Evolutionary conservation across 2,888 invertebrate species (phyloP).

Genomic region (Phania funesta): DNA sequence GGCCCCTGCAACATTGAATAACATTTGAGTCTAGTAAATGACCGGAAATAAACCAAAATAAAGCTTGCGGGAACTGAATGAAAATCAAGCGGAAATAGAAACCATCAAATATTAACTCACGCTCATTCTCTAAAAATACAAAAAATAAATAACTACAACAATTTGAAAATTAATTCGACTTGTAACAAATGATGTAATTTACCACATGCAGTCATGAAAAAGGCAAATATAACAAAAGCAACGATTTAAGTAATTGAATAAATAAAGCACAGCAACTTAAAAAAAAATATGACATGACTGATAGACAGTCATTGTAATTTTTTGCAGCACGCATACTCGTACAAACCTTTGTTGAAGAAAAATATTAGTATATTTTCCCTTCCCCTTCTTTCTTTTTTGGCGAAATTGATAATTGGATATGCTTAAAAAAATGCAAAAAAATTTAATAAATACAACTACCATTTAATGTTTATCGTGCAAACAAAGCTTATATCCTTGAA

Average conservation of each 20-base stretch:
- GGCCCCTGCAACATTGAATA: slow-evolving; percentile 9
- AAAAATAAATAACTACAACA: not conserved
- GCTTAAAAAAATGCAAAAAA: not conserved
- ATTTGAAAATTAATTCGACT: slow-evolving; percentile 40
- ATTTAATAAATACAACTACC: not conserved
- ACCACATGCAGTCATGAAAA: not conserved
- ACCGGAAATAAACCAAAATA: slow-evolving; percentile 48
- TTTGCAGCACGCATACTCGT: too few species aligned
- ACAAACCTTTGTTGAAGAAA: not conserved
- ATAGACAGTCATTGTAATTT: not conserved
- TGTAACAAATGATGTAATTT: slow-evolving; percentile 41
- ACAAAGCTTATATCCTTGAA: not conserved
- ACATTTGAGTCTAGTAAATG: slow-evolving; percentile 51
- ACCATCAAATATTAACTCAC: slow-evolving; percentile 30
- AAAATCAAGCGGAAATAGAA: slow-evolving; percentile 48
- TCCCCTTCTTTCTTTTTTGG: too few species aligned
- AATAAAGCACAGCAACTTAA: slow-evolving; percentile 11
- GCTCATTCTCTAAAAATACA: not conserved
- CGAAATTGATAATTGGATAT: not conserved
- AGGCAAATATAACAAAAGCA: not conserved
- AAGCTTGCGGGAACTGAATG: slow-evolving; percentile 43
- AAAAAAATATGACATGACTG: slow-evolving; percentile 12
- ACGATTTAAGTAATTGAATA: slow-evolving; percentile 11
- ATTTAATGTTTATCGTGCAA: not conserved
- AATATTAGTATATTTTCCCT: not conserved